Evolutionary conservation across 2,113 vertebrate genomes (phyloP).

Genomic region (Hippocampus comes): DNA sequence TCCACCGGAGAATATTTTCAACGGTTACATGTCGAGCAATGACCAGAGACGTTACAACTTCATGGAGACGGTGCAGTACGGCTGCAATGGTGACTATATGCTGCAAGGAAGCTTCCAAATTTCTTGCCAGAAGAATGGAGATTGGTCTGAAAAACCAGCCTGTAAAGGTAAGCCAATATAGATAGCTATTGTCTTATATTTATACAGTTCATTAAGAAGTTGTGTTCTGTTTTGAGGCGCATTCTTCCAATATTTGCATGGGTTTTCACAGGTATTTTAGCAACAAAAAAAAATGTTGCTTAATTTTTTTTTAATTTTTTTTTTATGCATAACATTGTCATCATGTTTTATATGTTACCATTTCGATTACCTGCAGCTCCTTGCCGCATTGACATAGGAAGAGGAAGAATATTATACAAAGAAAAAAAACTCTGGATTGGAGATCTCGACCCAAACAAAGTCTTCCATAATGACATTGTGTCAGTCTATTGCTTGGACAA

Average conservation of each 20-base stretch:
- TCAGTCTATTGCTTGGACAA: constrained; percentile 56
- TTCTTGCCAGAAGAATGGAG: constrained; percentile 49
- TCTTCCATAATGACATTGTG: constrained; percentile 49
- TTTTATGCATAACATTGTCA: no score
- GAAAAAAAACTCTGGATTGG: constrained; percentile 43
- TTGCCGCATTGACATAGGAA: constrained; percentile 36
- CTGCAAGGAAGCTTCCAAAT: constrained; percentile 38
- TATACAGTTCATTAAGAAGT: background rate
- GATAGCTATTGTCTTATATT: background rate
- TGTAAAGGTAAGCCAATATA: constrained; percentile 50
- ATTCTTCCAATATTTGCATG: background rate
- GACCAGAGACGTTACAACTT: constrained; percentile 18
- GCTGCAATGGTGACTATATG: constrained; percentile 39
- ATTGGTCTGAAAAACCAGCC: constrained; percentile 61
- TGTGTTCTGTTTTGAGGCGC: background rate
- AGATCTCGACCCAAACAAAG: constrained; percentile 17
- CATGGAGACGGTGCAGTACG: constrained; percentile 54
- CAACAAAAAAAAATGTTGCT: background rate
- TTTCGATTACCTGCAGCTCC: constrained; percentile 37
- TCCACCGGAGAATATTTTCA: constrained; percentile 45
- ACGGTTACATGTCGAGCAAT: constrained; percentile 42
- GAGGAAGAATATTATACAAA: constrained; percentile 51
- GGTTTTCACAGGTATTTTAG: background rate
- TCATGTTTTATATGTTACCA: background rate
- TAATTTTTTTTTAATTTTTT: background rate